Evolutionary conservation across 2,888 invertebrate species (phyloP).

Genomic region (Plagiodera versicolora): DNA sequence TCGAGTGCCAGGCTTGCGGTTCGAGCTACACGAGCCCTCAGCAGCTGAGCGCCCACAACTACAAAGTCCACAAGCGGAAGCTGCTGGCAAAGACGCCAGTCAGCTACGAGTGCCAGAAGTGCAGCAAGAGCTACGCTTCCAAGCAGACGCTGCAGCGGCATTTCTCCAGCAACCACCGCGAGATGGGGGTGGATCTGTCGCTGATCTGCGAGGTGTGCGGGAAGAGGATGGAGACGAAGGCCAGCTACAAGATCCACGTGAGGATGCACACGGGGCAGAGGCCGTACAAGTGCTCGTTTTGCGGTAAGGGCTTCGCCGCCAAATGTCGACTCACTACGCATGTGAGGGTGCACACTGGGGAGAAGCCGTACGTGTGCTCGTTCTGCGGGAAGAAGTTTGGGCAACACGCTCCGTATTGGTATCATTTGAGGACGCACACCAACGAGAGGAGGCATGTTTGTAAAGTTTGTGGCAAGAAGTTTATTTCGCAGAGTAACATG

Average conservation of each 20-base stretch:
- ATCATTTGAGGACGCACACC: conserved; percentile 63
- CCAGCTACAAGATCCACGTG: conserved; percentile 51
- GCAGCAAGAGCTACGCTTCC: conserved; percentile 51
- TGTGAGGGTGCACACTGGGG: conserved; percentile 42
- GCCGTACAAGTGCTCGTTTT: conserved; percentile 47
- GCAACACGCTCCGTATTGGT: conserved; percentile 62
- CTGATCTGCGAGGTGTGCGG: conserved; percentile 43
- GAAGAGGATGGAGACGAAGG: conserved; percentile 35
- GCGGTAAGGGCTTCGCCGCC: conserved; percentile 59
- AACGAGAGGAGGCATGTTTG: conserved; percentile 60
- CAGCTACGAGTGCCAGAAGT: conserved; percentile 55
- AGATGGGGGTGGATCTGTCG: conserved; percentile 54
- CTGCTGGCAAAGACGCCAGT: conserved; percentile 36
- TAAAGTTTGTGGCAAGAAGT: conserved; percentile 30
- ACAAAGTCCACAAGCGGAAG: conserved; percentile 12
- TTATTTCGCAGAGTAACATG: conserved; percentile 31
- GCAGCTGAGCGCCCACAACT: conserved; percentile 52
- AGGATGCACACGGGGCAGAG: conserved; percentile 59
- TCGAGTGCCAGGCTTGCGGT: conserved; percentile 14
- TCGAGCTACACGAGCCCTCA: conserved; percentile 25
- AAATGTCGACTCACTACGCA: conserved; percentile 59
- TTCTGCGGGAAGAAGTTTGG: conserved; percentile 46
- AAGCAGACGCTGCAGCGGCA: conserved; percentile 50
- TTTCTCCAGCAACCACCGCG: conserved; percentile 41
- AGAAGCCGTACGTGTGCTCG: conserved; percentile 40